phyloP scores from a whole-genome alignment of 2,113 vertebrate species.

The Lonchura striata region DNA sequence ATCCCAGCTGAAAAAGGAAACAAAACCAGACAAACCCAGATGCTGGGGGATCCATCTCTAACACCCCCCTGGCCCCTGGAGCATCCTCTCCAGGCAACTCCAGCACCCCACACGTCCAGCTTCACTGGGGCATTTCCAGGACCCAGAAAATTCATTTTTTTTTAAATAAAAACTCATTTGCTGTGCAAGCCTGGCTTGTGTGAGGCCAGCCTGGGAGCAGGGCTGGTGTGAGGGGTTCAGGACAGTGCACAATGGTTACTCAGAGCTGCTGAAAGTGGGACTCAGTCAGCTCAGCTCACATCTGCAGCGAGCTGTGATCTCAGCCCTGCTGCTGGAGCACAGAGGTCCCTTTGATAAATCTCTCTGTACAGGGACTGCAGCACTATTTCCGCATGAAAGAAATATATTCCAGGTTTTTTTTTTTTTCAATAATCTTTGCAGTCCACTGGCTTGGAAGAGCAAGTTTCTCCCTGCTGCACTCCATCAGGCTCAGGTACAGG shows the following conservation, averaged over 20 bases:
- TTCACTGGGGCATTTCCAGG: fast-evolving
- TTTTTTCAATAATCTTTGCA: background rate
- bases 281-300: background rate
- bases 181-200: background rate
- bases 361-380: background rate
- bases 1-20: background rate
- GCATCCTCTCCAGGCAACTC: background rate
- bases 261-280: background rate
- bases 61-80: background rate
- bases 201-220: background rate
- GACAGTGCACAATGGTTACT: background rate
- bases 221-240: background rate
- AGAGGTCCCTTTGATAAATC: conserved; percentile 53
- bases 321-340: conserved; percentile 19
- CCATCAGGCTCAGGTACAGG: background rate
- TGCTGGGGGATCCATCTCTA: background rate
- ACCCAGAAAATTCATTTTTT: background rate
- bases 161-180: background rate
- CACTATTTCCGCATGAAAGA: conserved; percentile 1
- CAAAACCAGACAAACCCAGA: background rate
- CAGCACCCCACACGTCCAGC: background rate
- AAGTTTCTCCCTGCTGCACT: background rate
- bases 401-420: background rate
- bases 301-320: conserved; percentile 30
- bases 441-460: background rate